phyloP scores from a whole-genome alignment of 1,140 invertebrate species.

The Galendromus occidentalis region DNA sequence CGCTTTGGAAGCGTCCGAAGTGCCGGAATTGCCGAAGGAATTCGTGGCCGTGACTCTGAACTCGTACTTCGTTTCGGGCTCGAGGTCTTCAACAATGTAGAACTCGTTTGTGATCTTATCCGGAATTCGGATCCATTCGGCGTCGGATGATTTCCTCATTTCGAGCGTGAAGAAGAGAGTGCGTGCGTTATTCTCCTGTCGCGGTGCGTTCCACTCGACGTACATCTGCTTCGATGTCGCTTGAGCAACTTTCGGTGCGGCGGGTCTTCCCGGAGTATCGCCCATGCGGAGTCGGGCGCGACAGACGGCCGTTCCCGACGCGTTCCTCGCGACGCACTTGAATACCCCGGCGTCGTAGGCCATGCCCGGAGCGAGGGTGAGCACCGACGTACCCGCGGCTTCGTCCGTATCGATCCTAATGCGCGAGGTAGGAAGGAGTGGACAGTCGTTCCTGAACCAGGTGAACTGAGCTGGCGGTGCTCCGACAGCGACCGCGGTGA shows the following conservation, averaged over 20 bases:
- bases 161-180: slow-evolving; percentile 66
- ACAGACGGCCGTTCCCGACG: slow-evolving; percentile 34
- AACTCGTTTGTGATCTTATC: slow-evolving; percentile 85
- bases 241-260: slow-evolving; percentile 60
- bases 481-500: slow-evolving; percentile 56
- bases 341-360: slow-evolving; percentile 56
- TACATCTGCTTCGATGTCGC: slow-evolving; percentile 65
- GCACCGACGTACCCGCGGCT: background rate
- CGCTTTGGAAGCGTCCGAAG: background rate
- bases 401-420: slow-evolving; percentile 51
- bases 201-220: slow-evolving; percentile 52
- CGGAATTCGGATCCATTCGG: slow-evolving; percentile 64
- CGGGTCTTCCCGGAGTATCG: slow-evolving; percentile 51
- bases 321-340: slow-evolving; percentile 79
- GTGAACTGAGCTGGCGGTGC: slow-evolving; percentile 72
- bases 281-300: slow-evolving; percentile 33
- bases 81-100: slow-evolving; percentile 54
- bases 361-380: slow-evolving; percentile 19
- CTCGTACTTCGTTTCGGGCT: slow-evolving; percentile 55
- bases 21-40: slow-evolving; percentile 44
- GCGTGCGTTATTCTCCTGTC: slow-evolving; percentile 56
- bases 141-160: slow-evolving; percentile 45
- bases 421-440: slow-evolving; percentile 52
- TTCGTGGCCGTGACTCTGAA: slow-evolving; percentile 74
- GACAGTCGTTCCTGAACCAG: slow-evolving; percentile 82